A percentile compares a stretch with the other conserved stretches of the same genome.
phyloP scores from a whole-genome alignment of 2,797 vertebrate genomes.

The Semaprochilodus insignis region DNA sequence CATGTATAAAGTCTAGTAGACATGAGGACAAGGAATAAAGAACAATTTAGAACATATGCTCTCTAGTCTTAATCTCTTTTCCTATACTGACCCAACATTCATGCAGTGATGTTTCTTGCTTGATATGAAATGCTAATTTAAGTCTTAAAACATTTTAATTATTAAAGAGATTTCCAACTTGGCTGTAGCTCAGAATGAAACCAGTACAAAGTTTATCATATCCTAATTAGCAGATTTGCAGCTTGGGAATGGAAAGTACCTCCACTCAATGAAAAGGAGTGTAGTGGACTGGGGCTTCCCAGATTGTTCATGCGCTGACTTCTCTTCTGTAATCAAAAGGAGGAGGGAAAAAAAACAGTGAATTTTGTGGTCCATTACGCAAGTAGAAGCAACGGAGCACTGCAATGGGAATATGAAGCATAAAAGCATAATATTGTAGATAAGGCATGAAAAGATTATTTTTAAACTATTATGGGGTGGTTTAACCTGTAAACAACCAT shows the following conservation, averaged over 20 bases:
- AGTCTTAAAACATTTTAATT: no score
- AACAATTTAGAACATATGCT: no score
- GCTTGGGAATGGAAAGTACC: slow-evolving; percentile 74
- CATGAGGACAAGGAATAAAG: no score
- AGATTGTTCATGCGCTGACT: slow-evolving; percentile 94
- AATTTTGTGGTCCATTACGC: not conserved
- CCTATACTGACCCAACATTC: no score
- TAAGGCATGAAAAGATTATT: not conserved
- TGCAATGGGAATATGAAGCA: not conserved
- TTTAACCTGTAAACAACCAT: not conserved
- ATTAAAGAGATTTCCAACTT: no score
- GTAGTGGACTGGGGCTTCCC: slow-evolving; percentile 92
- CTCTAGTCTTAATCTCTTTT: no score
- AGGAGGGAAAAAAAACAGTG: not conserved
- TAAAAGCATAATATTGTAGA: not conserved
- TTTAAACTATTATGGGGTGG: not conserved
- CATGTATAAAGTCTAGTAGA: no score
- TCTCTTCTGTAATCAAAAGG: slow-evolving; percentile 82
- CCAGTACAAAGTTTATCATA: not conserved
- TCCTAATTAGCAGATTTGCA: not conserved
- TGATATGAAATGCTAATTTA: no score
- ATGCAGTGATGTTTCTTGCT: no score
- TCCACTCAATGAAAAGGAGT: slow-evolving; percentile 90
- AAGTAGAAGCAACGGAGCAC: not conserved
- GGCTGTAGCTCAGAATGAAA: no score